Base-by-base conservation (phyloP, 1,140 invertebrate genomes). In the Drosophila pseudoobscura region DNA sequence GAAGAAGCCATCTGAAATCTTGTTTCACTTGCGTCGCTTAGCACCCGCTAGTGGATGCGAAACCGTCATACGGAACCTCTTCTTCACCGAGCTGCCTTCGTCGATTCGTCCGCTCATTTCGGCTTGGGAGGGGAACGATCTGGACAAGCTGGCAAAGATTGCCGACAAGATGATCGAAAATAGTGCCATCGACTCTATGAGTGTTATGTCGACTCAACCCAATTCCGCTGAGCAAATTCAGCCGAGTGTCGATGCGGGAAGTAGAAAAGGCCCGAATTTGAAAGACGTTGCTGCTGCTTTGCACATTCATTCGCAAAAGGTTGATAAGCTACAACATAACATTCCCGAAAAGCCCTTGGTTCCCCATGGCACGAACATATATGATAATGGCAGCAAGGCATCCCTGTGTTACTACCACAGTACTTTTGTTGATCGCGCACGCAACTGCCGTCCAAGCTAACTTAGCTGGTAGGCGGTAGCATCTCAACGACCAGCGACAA, bases 141-240 rank as follows among this genome's bases (percentile, higher is more conserved):
- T 52, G 8, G 24, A 29, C 26, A 52, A 52, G 24, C 24, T 52
- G 11, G 50, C 50, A 11, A 29, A 52, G 50, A 52, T 52, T n/a
- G 50, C 50, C 6, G 50, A 52, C 11, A 52, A 52, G 22, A 52
- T 47, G 45, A 17, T 47, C 15, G 45, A 47, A 47, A 22, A 15
- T 2, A 47, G 45, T 9, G 17, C 11, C 3, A 22, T 8, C 8
- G 20, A 47, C 20, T 20, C 13, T 0, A 15, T 9, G 4, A 1
- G 11, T 20, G 45, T 47, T 47, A 8, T 17, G 15, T 29, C 26
- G 6, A 29, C 26, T 6, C 26, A 29, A 29, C 26, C 26, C 6
- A 29, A 29, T 1, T 1, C 26, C 6, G 26, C 26, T 29, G 26
- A 29, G 26, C 26, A 29, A 29, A 6, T 5, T 5, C 6, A 29